Evolutionary conservation across 1,140 invertebrate genomes (phyloP), one percentile per base, ranked within the genome.

Genomic region (Penaeus indicus): DNA sequence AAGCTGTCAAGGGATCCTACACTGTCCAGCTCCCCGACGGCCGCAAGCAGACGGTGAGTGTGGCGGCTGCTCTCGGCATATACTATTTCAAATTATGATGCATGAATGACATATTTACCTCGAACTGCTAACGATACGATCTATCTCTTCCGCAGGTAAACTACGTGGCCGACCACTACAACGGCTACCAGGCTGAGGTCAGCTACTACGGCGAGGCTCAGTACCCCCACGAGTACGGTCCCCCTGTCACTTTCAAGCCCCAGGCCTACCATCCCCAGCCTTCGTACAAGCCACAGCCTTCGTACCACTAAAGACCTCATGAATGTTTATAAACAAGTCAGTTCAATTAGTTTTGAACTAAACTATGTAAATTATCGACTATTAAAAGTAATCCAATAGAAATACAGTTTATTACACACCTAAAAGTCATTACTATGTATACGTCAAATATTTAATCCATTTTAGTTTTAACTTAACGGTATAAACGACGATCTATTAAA

Each of bases 41-140:
- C 13, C 91, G 91, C 27, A 79, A 81, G 80, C 90, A 91, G 61
- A 97, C 92, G 96, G 96, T 47, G 77, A 85, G 60, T 54, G 54
- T 25, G 32, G 27, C 10, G 3, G 21, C 11, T 25, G 19, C 47
- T 25, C 38, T 25, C 21, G 60, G 10, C n/a, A 63, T n/a, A 60
- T 32, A 27, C 21, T 54, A 16, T 75, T 27, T 54, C 2, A 54
- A 16, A 13, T 5, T 7, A 8, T 19, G 19, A 75, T 19, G 21
- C 19, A 38, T n/a, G 4, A 75, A 3, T 75, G 42, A 21, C 7
- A 38, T 19, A 11, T 32, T 27, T 32, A 38, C 42, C n/a, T 75
- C 72, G 64, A 27, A 1, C 11, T 54, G 16, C 11, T 11, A 54
- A 54, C 54, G 11, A 54, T 2, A 54, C 54, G 1, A 54, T 54